Conservation (phyloP, 2,888 invertebrate genomes). For the Pandemis heparana region DNA sequence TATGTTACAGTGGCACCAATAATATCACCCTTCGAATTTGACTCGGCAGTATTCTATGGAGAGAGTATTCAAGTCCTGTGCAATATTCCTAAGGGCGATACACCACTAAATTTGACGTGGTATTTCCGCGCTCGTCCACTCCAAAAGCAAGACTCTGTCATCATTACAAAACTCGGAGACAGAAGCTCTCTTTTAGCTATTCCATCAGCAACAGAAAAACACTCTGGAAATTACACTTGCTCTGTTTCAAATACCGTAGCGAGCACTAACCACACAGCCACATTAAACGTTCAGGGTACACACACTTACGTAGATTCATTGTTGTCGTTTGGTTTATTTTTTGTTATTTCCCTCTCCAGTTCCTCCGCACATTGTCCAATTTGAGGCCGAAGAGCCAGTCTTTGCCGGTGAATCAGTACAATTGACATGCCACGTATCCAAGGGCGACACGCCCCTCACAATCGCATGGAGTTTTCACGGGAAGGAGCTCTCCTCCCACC, state of each 20-base stretch:
- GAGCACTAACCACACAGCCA: constrained; percentile 86
- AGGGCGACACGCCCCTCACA: constrained; percentile 89
- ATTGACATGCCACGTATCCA: constrained; percentile 87
- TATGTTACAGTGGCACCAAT: constrained; percentile 85
- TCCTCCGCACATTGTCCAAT: constrained; percentile 87
- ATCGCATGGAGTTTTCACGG: constrained; percentile 92
- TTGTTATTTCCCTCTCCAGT: constrained; percentile 69
- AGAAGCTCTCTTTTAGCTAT: constrained; percentile 88
- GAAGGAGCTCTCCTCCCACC: constrained; percentile 81
- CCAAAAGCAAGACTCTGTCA: constrained; percentile 72
- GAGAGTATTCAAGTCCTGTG: constrained; percentile 87
- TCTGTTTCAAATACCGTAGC: constrained; percentile 90
- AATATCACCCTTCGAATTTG: constrained; percentile 86
- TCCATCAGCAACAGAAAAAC: constrained; percentile 88
- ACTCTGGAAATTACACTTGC: constrained; percentile 92
- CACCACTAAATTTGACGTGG: constrained; percentile 90
- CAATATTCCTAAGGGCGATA: constrained; percentile 88
- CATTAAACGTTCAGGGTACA: constrained; percentile 89
- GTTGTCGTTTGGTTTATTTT: constrained; percentile 56
- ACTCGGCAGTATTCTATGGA: constrained; percentile 83
- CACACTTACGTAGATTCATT: constrained; percentile 57
- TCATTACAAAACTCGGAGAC: constrained; percentile 85
- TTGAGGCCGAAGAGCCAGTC: constrained; percentile 87
- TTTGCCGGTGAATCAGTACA: constrained; percentile 88
- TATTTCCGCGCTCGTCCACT: constrained; percentile 86